A percentile compares a stretch with the other conserved stretches of the same genome.
phyloP scores from a whole-genome alignment of 2,888 invertebrate genomes.

The Philhelius pedissequus region DNA sequence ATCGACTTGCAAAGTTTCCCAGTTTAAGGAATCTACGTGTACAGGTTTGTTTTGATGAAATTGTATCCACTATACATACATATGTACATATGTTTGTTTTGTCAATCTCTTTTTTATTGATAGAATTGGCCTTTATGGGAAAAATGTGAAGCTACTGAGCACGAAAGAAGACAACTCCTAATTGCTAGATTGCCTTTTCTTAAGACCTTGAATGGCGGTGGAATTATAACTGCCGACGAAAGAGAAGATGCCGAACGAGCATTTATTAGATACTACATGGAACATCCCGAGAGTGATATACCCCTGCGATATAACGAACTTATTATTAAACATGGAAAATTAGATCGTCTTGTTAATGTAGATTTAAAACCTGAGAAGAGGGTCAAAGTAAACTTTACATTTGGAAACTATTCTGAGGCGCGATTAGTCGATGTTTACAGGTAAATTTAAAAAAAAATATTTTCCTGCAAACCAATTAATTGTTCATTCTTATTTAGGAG shows the following conservation, averaged over 20 bases:
- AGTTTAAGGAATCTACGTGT: slow-evolving; percentile 90
- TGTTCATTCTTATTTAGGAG: slow-evolving; percentile 80
- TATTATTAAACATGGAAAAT: slow-evolving; percentile 90
- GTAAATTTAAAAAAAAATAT: slow-evolving; percentile 72
- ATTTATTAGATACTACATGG: slow-evolving; percentile 95
- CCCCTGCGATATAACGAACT: slow-evolving; percentile 89
- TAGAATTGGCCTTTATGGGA: slow-evolving; percentile 86
- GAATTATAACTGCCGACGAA: slow-evolving; percentile 89
- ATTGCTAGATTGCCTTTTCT: slow-evolving; percentile 94
- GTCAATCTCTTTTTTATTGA: neutral
- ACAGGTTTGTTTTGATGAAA: slow-evolving; percentile 80
- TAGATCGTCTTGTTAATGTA: slow-evolving; percentile 93
- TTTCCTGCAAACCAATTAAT: neutral
- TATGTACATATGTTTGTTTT: no score
- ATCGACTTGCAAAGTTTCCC: slow-evolving; percentile 90
- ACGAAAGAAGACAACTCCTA: slow-evolving; percentile 91
- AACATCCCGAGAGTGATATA: slow-evolving; percentile 89
- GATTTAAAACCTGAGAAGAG: slow-evolving; percentile 92
- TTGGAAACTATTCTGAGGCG: slow-evolving; percentile 87
- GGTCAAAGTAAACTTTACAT: slow-evolving; percentile 91
- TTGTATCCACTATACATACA: neutral
- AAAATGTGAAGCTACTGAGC: slow-evolving; percentile 90
- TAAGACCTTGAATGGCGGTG: slow-evolving; percentile 92
- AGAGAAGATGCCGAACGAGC: slow-evolving; percentile 95
- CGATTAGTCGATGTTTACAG: slow-evolving; percentile 87